Evolutionary conservation across 2,113 vertebrate genomes (phyloP), one percentile per base, ranked within the genome.

Genomic region (Megaleporinus macrocephalus): DNA sequence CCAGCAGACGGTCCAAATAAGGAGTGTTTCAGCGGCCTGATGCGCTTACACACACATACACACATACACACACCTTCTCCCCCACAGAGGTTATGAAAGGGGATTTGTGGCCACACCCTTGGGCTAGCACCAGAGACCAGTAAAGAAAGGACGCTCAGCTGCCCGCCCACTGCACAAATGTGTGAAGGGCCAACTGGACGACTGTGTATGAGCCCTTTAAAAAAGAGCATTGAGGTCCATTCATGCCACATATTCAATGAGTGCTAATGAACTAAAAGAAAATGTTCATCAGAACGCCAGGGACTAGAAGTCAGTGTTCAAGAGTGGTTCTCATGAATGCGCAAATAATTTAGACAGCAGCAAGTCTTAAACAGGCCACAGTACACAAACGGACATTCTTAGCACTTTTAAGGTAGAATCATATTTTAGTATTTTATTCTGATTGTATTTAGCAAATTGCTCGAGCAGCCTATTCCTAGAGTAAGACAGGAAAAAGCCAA

Each of bases 101-200:
- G 73, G 72, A 76, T 75, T 83, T 79, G 80, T 82, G 36, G 78
- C 80, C 73, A 66, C 83, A 75, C 80, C 80, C 79, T 76, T 81
- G 73, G 84, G 87, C 82, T 83, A 84, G 84, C 89, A 86, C 89
- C 85, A 85, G 85, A 90, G 85, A 87, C 87, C 87, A 88, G 89
- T 90, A 83, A 89, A 87, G 85, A 88, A 79, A 87, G 85, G 82
- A 83, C 81, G 76, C 85, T 88, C 93, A 93, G 94, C 94, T 95
- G 94, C 92, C 89, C 83, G 74, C 76, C 78, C 88, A 86, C 86
- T 90, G 88, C 89, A 92, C 94, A 94, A 92, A 93, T 93, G 92
- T 82, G 89, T 84, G 83, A 90, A 83, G 84, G 81, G 85, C 87
- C 93, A 93, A 93, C 93, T 94, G 93, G 90, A 82, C 27, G 36